Conservation (phyloP, 2,113 vertebrate genomes). For the Upupa epops region DNA sequence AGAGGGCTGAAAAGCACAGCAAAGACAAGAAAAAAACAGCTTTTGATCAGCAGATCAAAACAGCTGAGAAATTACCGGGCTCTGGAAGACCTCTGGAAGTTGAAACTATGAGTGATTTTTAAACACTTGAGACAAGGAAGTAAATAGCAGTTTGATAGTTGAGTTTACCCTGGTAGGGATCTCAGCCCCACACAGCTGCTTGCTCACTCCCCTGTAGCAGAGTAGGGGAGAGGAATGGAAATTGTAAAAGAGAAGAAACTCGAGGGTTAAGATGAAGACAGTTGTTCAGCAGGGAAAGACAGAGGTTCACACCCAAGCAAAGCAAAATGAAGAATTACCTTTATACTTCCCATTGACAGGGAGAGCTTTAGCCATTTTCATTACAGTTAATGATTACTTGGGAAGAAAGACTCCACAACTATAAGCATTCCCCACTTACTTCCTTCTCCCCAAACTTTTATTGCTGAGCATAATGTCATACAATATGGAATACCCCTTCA, state of each 20-base stretch:
- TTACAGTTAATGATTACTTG: rapidly evolving
- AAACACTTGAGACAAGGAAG: not conserved
- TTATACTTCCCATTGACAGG: not conserved
- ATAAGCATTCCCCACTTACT: rapidly evolving
- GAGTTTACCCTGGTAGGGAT: not conserved
- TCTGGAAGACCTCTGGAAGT: not conserved
- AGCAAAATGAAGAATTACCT: not conserved
- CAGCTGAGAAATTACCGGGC: not conserved
- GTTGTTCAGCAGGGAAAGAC: not conserved
- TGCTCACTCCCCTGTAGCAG: rapidly evolving
- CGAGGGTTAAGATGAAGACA: not conserved
- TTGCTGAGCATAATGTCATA: rapidly evolving
- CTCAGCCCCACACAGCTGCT: not conserved
- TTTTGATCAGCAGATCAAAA: not conserved
- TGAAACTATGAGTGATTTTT: not conserved
- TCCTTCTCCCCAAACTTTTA: not conserved
- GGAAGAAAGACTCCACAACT: not conserved
- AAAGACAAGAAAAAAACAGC: not conserved
- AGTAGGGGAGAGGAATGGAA: not conserved
- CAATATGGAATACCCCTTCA: not conserved
- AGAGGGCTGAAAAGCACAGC: not conserved
- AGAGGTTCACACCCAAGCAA: not conserved
- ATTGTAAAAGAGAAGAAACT: not conserved
- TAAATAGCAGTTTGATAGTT: not conserved
- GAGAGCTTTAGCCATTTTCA: not conserved